phyloP scores from a whole-genome alignment of 2,888 invertebrate genomes.

The Pristionchus entomophagus region DNA sequence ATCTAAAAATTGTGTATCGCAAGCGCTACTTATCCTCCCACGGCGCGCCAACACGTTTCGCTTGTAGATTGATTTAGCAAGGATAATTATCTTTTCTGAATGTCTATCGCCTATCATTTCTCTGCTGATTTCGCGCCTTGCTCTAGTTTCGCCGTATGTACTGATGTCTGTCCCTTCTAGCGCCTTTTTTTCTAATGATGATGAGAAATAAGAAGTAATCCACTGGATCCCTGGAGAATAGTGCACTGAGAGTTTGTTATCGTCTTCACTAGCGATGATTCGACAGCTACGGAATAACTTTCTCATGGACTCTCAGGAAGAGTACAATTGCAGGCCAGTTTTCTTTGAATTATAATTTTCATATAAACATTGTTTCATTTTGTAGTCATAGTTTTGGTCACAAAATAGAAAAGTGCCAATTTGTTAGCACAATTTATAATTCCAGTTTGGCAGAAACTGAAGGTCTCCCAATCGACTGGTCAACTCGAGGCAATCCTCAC shows the following conservation, averaged over 20 bases:
- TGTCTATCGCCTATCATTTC: too few relatives aligned
- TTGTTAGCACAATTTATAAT: background rate
- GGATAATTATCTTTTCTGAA: too few relatives aligned
- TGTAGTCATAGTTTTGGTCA: background rate
- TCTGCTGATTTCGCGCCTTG: too few relatives aligned
- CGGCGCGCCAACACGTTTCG: too few relatives aligned
- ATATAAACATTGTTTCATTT: background rate
- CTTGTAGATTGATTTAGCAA: too few relatives aligned
- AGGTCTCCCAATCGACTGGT: background rate
- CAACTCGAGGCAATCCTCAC: background rate
- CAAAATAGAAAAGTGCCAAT: too few relatives aligned
- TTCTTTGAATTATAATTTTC: background rate
- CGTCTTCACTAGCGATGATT: background rate
- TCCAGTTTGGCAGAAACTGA: background rate
- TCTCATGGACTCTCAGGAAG: background rate
- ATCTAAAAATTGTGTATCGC: too few relatives aligned
- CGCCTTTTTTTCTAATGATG: background rate
- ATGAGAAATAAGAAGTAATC: too few relatives aligned
- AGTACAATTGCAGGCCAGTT: slow-evolving; percentile 15
- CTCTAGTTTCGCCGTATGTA: too few relatives aligned
- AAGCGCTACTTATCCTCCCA: too few relatives aligned
- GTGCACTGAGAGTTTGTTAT: too few relatives aligned
- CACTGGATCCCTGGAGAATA: too few relatives aligned
- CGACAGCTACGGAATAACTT: background rate
- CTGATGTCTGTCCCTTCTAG: background rate